Evolutionary conservation across 2,888 invertebrate species (phyloP).

Genomic region (Himalopsyche kuldschensis): DNA sequence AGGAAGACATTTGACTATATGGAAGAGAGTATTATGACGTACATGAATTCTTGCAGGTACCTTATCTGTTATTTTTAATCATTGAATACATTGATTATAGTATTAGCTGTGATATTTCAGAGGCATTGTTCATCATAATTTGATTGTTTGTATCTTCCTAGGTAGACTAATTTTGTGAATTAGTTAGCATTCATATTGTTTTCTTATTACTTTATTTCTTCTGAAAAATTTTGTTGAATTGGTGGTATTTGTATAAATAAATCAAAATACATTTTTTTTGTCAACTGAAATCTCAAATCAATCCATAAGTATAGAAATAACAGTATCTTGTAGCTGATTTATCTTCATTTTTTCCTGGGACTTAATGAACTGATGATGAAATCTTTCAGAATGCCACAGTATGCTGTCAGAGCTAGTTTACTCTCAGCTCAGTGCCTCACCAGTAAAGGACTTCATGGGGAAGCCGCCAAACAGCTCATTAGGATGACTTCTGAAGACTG

Average conservation of each 20-base stretch:
- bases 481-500: conserved; percentile 97
- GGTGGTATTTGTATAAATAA: too few relatives aligned
- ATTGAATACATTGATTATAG: too few relatives aligned
- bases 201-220: too few relatives aligned
- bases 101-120: too few relatives aligned
- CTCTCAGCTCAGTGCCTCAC: conserved; percentile 87
- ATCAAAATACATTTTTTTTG: too few relatives aligned
- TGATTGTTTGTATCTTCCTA: background rate
- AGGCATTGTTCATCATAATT: background rate
- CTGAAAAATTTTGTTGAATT: too few relatives aligned
- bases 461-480: conserved; percentile 94
- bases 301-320: too few relatives aligned
- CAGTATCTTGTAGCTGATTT: too few relatives aligned
- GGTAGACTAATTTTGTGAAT: background rate
- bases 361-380: too few relatives aligned
- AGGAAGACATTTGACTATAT: conserved; percentile 86
- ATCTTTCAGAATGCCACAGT: conserved; percentile 78
- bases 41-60: conserved; percentile 86
- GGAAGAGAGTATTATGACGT: conserved; percentile 92
- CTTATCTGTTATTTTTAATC: conserved; percentile 37
- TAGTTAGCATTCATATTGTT: too few relatives aligned
- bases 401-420: conserved; percentile 89
- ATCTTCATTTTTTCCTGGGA: too few relatives aligned
- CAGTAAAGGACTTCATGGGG: conserved; percentile 75
- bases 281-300: too few relatives aligned